Conservation (phyloP, 2,888 invertebrate genomes). For the Cryptosula pallasiana region DNA sequence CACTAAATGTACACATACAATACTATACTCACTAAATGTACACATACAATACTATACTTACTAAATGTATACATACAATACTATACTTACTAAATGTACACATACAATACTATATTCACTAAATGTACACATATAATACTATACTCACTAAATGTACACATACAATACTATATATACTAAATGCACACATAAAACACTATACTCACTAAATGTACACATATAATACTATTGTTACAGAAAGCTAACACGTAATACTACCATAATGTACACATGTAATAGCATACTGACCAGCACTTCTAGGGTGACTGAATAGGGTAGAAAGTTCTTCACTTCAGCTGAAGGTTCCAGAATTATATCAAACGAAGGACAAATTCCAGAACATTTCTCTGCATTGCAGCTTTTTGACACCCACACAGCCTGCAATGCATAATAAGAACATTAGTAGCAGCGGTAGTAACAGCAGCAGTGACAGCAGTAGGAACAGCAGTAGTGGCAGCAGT, state of each 20-base stretch:
- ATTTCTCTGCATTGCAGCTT: background rate
- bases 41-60: too few species aligned
- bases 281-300: background rate
- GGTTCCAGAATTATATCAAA: background rate
- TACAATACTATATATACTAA: too few species aligned
- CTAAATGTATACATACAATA: too few species aligned
- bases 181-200: too few species aligned
- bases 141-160: too few species aligned
- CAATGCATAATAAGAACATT: background rate
- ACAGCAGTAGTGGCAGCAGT: background rate
- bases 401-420: constrained; percentile 3
- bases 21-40: too few species aligned
- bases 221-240: constrained; percentile 4
- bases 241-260: too few species aligned
- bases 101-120: too few species aligned
- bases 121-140: too few species aligned
- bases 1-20: too few species aligned
- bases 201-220: too few species aligned
- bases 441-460: background rate
- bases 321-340: background rate
- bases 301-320: background rate
- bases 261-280: background rate
- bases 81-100: too few species aligned
- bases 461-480: background rate
- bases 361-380: background rate